Percentiles rank a stretch among this genome's conserved stretches.
phyloP scores from a whole-genome alignment of 1,140 invertebrate species.

The Anoplolepis gracilipes region DNA sequence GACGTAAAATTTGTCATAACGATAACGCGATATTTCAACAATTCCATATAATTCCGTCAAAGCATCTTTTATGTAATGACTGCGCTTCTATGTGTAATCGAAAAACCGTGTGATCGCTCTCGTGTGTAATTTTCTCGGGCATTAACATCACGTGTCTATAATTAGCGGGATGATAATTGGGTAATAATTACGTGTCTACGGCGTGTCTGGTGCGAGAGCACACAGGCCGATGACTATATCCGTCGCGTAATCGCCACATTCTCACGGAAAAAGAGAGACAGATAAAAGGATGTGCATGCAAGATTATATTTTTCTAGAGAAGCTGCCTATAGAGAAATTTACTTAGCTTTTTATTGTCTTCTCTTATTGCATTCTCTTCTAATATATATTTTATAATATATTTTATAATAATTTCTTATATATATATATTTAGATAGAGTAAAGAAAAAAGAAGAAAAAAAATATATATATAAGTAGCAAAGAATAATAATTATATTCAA shows the following conservation, averaged over 20 bases:
- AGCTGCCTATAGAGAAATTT: too few relatives aligned
- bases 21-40: not conserved
- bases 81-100: not conserved
- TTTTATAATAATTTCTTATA: too few relatives aligned
- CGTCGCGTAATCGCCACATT: not conserved
- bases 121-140: not conserved
- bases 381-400: too few relatives aligned
- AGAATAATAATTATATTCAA: too few relatives aligned
- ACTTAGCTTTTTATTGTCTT: too few relatives aligned
- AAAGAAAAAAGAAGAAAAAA: too few relatives aligned
- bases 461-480: too few relatives aligned
- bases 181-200: conserved; percentile 31
- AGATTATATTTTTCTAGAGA: too few relatives aligned
- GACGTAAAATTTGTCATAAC: not conserved
- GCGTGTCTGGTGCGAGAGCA: conserved; percentile 8
- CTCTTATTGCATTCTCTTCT: too few relatives aligned
- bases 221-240: conserved; percentile 32
- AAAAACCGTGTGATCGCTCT: not conserved
- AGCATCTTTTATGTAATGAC: not conserved
- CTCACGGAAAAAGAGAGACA: not conserved
- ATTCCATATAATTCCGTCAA: not conserved
- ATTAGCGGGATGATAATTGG: conserved; percentile 18
- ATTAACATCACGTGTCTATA: conserved; percentile 38
- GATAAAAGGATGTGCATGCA: not conserved
- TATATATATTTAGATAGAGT: too few relatives aligned